Evolutionary conservation across 2,113 vertebrate genomes (phyloP).

Genomic region (Ceyx melanurus): DNA sequence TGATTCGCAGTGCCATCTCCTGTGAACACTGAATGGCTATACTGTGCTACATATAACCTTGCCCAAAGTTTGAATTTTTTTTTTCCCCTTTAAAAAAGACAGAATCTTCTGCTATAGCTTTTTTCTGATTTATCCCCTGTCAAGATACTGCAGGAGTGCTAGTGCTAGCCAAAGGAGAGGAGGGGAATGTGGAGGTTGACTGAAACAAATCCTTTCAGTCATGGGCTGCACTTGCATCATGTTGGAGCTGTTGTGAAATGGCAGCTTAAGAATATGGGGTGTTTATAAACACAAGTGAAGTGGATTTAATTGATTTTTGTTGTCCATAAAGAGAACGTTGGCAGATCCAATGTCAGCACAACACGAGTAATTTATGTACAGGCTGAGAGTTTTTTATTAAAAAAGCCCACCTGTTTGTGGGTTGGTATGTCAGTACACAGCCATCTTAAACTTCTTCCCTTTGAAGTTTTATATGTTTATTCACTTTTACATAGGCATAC

Average conservation of each 20-base stretch:
- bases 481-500: neutral
- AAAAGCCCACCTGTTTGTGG: neutral
- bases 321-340: neutral
- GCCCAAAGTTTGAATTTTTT: neutral
- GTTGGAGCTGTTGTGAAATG: neutral
- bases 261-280: neutral
- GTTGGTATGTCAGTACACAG: neutral
- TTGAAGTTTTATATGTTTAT: neutral
- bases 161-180: neutral
- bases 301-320: neutral
- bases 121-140: neutral
- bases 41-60: neutral
- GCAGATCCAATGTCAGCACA: neutral
- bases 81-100: neutral
- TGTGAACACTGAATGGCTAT: neutral
- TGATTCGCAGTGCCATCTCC: neutral
- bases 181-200: neutral
- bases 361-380: neutral
- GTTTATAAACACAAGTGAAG: neutral
- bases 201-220: neutral
- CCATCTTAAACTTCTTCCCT: neutral
- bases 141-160: neutral
- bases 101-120: neutral
- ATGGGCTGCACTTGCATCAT: neutral
- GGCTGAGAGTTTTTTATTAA: neutral